Base-by-base conservation (phyloP, 1,140 invertebrate species). In the Sesamia nonagrioides region DNA sequence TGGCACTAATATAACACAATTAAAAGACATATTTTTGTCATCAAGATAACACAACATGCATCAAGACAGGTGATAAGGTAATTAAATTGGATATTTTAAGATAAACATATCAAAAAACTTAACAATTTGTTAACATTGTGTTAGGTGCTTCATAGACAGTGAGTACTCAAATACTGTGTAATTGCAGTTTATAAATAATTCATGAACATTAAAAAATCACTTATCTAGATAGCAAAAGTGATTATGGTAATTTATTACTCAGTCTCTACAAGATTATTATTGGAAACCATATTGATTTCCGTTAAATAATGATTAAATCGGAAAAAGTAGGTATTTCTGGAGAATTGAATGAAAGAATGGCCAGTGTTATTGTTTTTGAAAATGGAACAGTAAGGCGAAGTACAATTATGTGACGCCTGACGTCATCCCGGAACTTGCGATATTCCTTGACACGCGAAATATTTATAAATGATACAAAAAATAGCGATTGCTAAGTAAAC, bases 171-270 rank as follows among this genome's bases (percentile, higher is more conserved):
- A 33, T 17, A 48, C 63, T 68, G 63, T 48, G 63, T 40, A 68
- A 48, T 50, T 48, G n/a, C n/a, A 9, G 15, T 48, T 33, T 69
- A 48, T 69, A 27, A 69, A 69, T 69, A 69, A 69, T 48, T 48
- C 42, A 69, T 69, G 66, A 69, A 21, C 42, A 33, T 50, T 11
- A 69, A n/a, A 50, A 27, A 69, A 50, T 50, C 66, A 69, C 13
- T 69, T 27, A 69, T 69, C 42, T 50, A 69, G 66, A 69, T 33
- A 69, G 66, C 17, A 48, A 69, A 69, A 69, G 66, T 69, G 66
- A 69, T 63, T 48, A 69, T 69, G 42, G 6, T 48, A 69, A 48
- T 56, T 56, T 27, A 56, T 56, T 48, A 50, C 33, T 33, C 42
- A 27, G 18, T 50, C 0, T 11, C 0, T n/a, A 69, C 66, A 50